phyloP scores from a whole-genome alignment of 1,140 invertebrate species.

The Drosophila teissieri region DNA sequence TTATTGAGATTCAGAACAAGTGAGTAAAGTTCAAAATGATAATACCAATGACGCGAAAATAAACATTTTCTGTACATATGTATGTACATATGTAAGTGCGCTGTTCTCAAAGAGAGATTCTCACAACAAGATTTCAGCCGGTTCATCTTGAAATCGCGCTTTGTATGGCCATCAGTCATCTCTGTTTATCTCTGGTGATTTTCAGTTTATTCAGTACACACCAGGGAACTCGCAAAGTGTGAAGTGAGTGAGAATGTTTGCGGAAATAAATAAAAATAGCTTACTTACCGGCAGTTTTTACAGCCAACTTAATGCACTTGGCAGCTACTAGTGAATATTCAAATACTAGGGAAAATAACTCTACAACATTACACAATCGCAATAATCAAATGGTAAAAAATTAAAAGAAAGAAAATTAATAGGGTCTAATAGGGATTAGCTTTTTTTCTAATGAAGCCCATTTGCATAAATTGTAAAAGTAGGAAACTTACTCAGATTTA shows the following conservation, averaged over 20 bases:
- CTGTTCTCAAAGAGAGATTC: conserved; percentile 19
- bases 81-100: too few relatives aligned
- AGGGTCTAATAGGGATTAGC: background rate
- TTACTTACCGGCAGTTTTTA: background rate
- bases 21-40: conserved; percentile 65
- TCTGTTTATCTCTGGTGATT: conserved; percentile 33
- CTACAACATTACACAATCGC: background rate
- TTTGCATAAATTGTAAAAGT: too few relatives aligned
- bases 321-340: background rate
- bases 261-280: conserved; percentile 23
- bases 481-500: background rate
- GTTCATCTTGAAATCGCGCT: conserved; percentile 40
- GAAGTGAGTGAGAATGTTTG: background rate
- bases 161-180: conserved; percentile 21
- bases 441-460: too few relatives aligned
- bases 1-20: conserved; percentile 31
- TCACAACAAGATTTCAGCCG: conserved; percentile 63
- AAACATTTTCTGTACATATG: conserved; percentile 18
- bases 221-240: background rate
- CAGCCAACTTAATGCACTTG: background rate
- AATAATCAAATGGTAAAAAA: background rate
- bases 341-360: background rate
- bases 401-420: too few relatives aligned
- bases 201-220: conserved; percentile 7
- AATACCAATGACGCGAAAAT: conserved; percentile 41